Evolutionary conservation across 2,888 invertebrate genomes (phyloP).

Genomic region (Seira ritae): DNA sequence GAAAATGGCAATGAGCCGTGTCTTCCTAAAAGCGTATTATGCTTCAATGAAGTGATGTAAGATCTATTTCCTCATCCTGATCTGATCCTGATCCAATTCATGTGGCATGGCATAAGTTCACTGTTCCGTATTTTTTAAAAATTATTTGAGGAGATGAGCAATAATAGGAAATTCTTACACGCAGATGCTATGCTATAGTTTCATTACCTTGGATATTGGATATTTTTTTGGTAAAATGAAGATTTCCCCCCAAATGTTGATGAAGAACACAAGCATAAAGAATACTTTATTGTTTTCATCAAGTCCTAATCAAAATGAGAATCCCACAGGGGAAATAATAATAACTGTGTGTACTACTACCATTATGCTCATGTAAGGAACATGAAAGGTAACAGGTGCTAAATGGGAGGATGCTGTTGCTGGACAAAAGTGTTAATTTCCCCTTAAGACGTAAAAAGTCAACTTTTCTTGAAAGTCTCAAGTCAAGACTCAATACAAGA

Average conservation of each 20-base stretch:
- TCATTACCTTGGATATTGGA: too few relatives aligned
- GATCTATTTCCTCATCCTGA: neutral
- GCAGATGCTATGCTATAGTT: too few relatives aligned
- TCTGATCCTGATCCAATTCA: neutral
- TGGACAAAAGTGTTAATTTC: conserved; percentile 31
- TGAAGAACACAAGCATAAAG: too few relatives aligned
- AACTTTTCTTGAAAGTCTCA: too few relatives aligned
- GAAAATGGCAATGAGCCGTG: conserved; percentile 1
- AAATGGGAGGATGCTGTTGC: conserved; percentile 18
- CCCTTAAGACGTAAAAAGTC: conserved; percentile 30
- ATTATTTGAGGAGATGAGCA: too few relatives aligned
- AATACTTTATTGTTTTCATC: too few relatives aligned
- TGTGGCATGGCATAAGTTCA: neutral
- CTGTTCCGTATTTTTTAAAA: neutral
- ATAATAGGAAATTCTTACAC: too few relatives aligned
- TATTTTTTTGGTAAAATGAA: too few relatives aligned
- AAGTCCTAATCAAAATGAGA: too few relatives aligned
- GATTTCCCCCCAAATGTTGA: too few relatives aligned
- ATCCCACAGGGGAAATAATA: too few relatives aligned
- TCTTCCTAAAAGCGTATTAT: neutral
- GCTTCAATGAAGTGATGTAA: neutral
- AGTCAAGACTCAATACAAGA: conserved; percentile 26
- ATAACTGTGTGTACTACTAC: too few relatives aligned
- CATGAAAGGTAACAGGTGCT: conserved; percentile 51
- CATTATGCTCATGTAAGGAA: neutral